Percentiles rank a stretch among this genome's conserved stretches.
Evolutionary conservation across 2,888 invertebrate genomes (phyloP).

Genomic region (Drosophila rellima): DNA sequence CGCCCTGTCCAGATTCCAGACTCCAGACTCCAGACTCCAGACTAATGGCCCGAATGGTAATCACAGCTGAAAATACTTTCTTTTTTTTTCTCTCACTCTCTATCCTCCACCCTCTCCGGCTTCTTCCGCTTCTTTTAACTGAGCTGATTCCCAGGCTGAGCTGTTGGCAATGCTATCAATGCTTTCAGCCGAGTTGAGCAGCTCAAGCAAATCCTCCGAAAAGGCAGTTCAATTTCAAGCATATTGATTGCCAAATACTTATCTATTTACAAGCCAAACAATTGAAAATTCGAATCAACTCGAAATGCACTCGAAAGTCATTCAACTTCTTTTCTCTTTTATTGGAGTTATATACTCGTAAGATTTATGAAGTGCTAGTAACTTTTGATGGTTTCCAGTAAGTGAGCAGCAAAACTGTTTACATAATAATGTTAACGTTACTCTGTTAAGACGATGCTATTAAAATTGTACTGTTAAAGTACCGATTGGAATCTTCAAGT

Average conservation of each 20-base stretch:
- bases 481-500: not conserved
- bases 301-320: slow-evolving; percentile 14
- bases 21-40: not conserved
- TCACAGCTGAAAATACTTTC: slow-evolving; percentile 37
- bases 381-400: not conserved
- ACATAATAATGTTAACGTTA: not conserved
- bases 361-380: not conserved
- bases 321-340: slow-evolving; percentile 7
- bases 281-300: slow-evolving; percentile 24
- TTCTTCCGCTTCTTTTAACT: not conserved
- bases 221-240: slow-evolving; percentile 39
- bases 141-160: not conserved
- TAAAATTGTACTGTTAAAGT: not conserved
- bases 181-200: slow-evolving; percentile 14
- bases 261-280: slow-evolving; percentile 44
- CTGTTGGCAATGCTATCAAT: slow-evolving; percentile 29
- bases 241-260: slow-evolving; percentile 50
- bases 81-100: not conserved
- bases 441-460: not conserved
- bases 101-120: not conserved
- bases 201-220: slow-evolving; percentile 14
- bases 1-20: slow-evolving; percentile 3
- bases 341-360: not conserved
- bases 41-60: slow-evolving; percentile 59
- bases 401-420: not conserved